Conservation (phyloP, 2,797 vertebrate genomes). For the Podarcis siculus region DNA sequence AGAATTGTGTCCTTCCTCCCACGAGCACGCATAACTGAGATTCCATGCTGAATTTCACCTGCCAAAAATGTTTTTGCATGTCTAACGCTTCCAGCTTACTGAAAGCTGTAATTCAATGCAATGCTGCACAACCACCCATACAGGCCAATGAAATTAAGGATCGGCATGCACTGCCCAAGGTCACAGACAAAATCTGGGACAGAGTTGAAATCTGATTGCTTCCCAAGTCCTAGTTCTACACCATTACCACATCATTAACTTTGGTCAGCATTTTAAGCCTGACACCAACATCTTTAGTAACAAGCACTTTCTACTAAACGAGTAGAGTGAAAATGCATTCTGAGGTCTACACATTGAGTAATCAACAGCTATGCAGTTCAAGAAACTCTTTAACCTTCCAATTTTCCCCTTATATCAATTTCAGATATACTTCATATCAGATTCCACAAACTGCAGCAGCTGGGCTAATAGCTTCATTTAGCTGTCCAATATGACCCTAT, state of each 20-base stretch:
- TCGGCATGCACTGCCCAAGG: not conserved
- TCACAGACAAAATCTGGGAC: not conserved
- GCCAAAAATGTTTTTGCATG: conserved; percentile 58
- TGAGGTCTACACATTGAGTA: not conserved
- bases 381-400: not conserved
- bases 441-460: not conserved
- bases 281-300: not conserved
- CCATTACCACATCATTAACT: not conserved
- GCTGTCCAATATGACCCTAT: no score
- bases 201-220: not conserved
- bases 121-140: not conserved
- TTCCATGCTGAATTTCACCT: conserved; percentile 65
- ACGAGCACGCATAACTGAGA: conserved; percentile 66
- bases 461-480: no score
- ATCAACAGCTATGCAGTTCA: not conserved
- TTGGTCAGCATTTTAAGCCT: not conserved
- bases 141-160: not conserved
- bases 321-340: not conserved
- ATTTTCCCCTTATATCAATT: not conserved
- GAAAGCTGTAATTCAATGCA: conserved; percentile 38
- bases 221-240: not conserved
- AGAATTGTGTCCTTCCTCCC: conserved; percentile 73
- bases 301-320: not conserved
- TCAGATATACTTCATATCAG: not conserved
- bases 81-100: conserved; percentile 54